A percentile compares a stretch with the other conserved stretches of the same genome.
Evolutionary conservation across 2,797 vertebrate genomes (phyloP).

Genomic region (Siniperca undulata): DNA sequence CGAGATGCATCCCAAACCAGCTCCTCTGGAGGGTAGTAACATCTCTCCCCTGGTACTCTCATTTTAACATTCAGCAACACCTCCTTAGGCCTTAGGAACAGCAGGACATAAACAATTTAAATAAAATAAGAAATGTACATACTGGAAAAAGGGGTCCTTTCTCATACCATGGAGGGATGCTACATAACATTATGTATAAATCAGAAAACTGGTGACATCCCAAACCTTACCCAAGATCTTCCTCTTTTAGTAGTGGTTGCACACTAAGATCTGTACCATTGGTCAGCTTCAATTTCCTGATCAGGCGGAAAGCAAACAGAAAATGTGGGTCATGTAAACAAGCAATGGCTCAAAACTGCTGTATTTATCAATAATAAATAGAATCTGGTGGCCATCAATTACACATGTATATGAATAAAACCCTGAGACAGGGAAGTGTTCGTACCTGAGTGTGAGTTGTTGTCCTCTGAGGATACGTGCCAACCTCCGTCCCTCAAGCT

Average conservation of each 20-base stretch:
- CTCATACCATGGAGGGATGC: neutral
- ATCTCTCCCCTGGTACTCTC: conserved; percentile 88
- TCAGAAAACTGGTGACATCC: neutral
- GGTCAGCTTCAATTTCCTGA: conserved; percentile 91
- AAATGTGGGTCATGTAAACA: neutral
- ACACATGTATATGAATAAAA: neutral
- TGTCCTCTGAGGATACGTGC: conserved; percentile 87
- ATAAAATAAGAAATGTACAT: neutral
- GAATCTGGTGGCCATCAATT: neutral
- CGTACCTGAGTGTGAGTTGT: conserved; percentile 86
- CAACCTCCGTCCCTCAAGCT: conserved; percentile 84
- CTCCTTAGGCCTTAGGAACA: conserved; percentile 83
- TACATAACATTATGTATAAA: neutral
- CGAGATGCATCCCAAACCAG: conserved; percentile 90
- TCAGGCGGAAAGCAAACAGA: conserved; percentile 29
- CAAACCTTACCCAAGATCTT: conserved; percentile 89
- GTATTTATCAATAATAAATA: neutral
- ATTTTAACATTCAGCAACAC: conserved; percentile 90
- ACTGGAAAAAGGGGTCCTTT: neutral
- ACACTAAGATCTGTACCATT: conserved; percentile 87
- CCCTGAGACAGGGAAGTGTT: neutral
- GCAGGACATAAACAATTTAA: neutral
- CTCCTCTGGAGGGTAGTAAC: conserved; percentile 86
- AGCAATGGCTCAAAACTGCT: conserved; percentile 21
- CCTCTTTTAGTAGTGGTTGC: conserved; percentile 89